Evolutionary conservation across 1,140 invertebrate genomes (phyloP), one percentile per base, ranked within the genome.

Genomic region (Antheraea mylitta): DNA sequence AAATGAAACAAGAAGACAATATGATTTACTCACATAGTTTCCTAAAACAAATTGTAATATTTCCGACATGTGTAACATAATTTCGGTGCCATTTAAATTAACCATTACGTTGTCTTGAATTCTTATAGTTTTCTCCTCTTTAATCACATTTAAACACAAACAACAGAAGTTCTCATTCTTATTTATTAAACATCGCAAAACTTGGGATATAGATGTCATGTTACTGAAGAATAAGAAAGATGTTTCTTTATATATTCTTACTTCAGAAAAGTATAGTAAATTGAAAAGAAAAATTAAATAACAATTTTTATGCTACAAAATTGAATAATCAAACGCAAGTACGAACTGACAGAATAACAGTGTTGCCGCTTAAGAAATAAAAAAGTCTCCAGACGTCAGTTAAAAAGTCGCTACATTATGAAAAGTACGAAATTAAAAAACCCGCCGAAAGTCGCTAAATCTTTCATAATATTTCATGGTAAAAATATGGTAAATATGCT

Each of bases 91-190:
- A 48, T 73, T 73, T 18, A 75, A 71, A 68, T 79, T 79, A 19
- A 85, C 10, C 19, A 80, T 64, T 53, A 85, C 68, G 71, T 84
- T 71, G 6, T 71, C 74, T 37, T 73, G 37, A 42, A 79, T 42
- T 62, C 59, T 22, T 63, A 65, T 48, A 48, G 18, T 19, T 65
- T 65, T 19, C 38, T 65, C 19, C 13, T 48, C 64, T 18, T 13
- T 11, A 18, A 45, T 65, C 11, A 48, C 11, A 45, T 77, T 72
- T 18, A 82, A 76, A 69, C 85, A 87, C 38, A 87, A 66, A 42
- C 77, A 77, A 61, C 85, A 89, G 66, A 81, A 81, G 53, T 85
- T 72, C 64, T 79, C 70, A 65, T 81, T 73, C 16, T 73, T 71
- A 59, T 73, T 77, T 37, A 86, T 69, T 66, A 85, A 71, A 45